These are phyloP conservation scores for Stichodactyla mertensii DNA, from an alignment of 64 coral and sea anemone genomes.

Conservation along the genomic window DNA sequence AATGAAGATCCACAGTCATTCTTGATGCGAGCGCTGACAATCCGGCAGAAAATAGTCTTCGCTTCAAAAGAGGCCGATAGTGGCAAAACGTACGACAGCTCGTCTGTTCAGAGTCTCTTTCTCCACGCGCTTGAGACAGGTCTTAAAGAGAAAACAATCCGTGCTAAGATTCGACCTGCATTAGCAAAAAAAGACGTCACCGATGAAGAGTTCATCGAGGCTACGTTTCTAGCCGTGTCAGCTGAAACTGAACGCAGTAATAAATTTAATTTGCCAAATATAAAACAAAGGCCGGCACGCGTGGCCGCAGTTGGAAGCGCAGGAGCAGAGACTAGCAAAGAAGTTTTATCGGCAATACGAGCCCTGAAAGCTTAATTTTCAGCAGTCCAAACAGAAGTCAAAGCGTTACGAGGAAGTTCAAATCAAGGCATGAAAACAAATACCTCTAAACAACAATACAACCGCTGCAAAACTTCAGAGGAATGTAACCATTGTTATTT, in stretches of 20 bases:
- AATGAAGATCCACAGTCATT: conserved; percentile 49
- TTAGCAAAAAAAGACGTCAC: not conserved
- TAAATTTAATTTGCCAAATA: conserved; percentile 27
- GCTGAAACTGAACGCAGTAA: conserved; percentile 30
- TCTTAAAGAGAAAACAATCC: conserved; percentile 27
- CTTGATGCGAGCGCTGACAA: conserved; percentile 39
- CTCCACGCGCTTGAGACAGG: conserved; percentile 27
- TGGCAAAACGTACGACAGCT: conserved; percentile 40
- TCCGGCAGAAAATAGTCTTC: conserved; percentile 53
- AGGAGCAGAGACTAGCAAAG: too few relatives aligned
- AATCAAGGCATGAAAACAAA: too few relatives aligned
- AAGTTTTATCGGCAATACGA: too few relatives aligned
- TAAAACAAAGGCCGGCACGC: not conserved
- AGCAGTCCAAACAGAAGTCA: too few relatives aligned
- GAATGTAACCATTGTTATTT: conserved; percentile 13
- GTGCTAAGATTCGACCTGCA: conserved; percentile 28
- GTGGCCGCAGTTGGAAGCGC: not conserved
- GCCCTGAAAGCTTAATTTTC: too few relatives aligned
- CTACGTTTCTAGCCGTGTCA: conserved; percentile 44
- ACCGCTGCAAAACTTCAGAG: too few relatives aligned
- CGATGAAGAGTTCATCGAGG: conserved; percentile 55
- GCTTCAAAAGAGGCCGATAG: conserved; percentile 55
- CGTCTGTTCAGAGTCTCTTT: conserved; percentile 52
- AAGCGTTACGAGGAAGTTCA: too few relatives aligned
- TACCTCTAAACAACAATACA: too few relatives aligned